A percentile compares a stretch with the other conserved stretches of the same genome.
Conservation (phyloP, 2,888 invertebrate species). For the Slavum lentiscoides region DNA sequence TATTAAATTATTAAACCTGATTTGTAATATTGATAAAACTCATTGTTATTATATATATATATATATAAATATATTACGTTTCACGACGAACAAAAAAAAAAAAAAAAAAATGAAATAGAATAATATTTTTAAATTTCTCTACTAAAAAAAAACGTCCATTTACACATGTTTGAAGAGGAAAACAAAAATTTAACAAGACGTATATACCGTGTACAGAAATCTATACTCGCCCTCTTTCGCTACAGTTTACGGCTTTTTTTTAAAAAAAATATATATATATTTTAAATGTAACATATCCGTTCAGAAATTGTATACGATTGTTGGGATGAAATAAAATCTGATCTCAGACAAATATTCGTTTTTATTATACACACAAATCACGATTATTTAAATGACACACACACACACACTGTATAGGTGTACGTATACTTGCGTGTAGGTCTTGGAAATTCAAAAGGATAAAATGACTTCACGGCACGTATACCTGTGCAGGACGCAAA, state of each 20-base stretch:
- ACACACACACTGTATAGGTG: too few species aligned
- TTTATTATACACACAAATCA: background rate
- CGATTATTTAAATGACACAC: too few species aligned
- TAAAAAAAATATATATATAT: background rate
- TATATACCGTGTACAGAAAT: background rate
- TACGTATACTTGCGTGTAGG: too few species aligned
- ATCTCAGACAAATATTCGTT: constrained; percentile 43
- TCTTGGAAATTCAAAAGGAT: too few species aligned
- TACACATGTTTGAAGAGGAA: background rate
- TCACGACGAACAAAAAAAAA: constrained; percentile 1
- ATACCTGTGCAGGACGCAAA: too few species aligned
- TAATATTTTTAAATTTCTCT: constrained; percentile 17
- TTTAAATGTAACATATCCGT: constrained; percentile 48
- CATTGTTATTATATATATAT: constrained; percentile 35
- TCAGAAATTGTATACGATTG: constrained; percentile 52
- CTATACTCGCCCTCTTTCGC: background rate
- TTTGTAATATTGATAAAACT: constrained; percentile 22
- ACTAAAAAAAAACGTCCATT: constrained; percentile 21
- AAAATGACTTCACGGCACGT: too few species aligned
- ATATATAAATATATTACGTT: background rate
- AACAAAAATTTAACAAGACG: background rate
- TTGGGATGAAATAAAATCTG: constrained; percentile 51
- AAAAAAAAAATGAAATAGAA: too few species aligned
- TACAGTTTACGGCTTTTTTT: constrained; percentile 30
- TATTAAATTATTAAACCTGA: constrained; percentile 42